These are phyloP conservation scores for Apoderus coryli DNA, from an alignment of 2,888 invertebrate genomes.

Conservation along the genomic window DNA sequence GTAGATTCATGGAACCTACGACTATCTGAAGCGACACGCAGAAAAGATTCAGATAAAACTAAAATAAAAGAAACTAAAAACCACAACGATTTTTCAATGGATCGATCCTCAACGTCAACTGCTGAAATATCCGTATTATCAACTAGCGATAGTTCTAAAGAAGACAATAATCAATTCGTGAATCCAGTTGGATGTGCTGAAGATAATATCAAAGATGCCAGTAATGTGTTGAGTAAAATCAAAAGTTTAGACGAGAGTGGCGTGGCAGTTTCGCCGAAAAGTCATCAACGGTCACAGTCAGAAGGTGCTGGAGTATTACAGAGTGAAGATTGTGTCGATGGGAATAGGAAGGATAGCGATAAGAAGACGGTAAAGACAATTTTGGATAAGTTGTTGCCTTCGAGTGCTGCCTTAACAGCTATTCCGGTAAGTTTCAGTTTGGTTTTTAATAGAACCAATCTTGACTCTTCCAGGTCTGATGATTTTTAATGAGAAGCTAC, in stretches of 20 bases:
- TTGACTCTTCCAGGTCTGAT: too few relatives aligned
- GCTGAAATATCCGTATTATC: slow-evolving; percentile 16
- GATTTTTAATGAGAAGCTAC: too few relatives aligned
- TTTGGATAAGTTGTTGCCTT: slow-evolving; percentile 50
- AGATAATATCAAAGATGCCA: slow-evolving; percentile 2
- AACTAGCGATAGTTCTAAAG: slow-evolving; percentile 25
- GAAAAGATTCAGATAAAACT: slow-evolving; percentile 28
- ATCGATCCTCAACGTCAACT: too few relatives aligned
- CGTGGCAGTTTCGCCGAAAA: slow-evolving; percentile 28
- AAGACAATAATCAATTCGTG: too few relatives aligned
- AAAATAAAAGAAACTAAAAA: too few relatives aligned
- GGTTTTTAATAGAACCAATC: too few relatives aligned
- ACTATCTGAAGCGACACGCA: slow-evolving; percentile 31
- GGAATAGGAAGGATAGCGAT: slow-evolving; percentile 34
- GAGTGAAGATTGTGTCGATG: slow-evolving; percentile 25
- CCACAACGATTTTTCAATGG: too few relatives aligned
- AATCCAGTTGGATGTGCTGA: slow-evolving; percentile 15
- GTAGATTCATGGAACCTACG: slow-evolving; percentile 56
- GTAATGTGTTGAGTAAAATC: slow-evolving; percentile 34
- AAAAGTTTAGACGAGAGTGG: slow-evolving; percentile 32
- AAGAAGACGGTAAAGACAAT: slow-evolving; percentile 52
- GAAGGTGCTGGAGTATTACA: slow-evolving; percentile 28
- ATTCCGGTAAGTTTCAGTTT: slow-evolving; percentile 29
- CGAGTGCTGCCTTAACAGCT: slow-evolving; percentile 32
- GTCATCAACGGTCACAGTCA: slow-evolving; percentile 33